phyloP scores from a whole-genome alignment of 2,797 vertebrate genomes.

The Hoplostethus atlanticus region DNA sequence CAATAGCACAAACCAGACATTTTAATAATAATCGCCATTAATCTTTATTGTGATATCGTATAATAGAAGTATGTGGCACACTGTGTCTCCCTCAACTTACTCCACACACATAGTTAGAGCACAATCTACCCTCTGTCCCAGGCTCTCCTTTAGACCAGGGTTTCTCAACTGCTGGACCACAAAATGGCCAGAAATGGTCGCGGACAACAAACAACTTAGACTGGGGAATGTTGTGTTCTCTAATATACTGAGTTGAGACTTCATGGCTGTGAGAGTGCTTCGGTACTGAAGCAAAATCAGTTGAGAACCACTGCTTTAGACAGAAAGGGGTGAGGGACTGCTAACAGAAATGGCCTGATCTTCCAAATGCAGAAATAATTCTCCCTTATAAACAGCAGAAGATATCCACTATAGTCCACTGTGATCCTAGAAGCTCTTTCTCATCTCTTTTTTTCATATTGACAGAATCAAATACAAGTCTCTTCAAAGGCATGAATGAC shows the following conservation, averaged over 20 bases:
- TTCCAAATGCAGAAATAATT: not conserved
- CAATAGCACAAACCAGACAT: slow-evolving; percentile 39
- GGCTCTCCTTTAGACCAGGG: not conserved
- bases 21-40: slow-evolving; percentile 5
- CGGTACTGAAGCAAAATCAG: slow-evolving; percentile 1
- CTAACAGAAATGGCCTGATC: slow-evolving; percentile 18
- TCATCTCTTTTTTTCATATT: not conserved
- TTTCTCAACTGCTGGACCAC: slow-evolving; percentile 1
- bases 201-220: not conserved
- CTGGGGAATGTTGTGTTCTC: too few species aligned
- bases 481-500: slow-evolving; percentile 92
- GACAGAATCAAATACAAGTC: slow-evolving; percentile 76
- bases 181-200: not conserved
- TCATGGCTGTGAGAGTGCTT: not conserved
- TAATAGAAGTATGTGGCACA: slow-evolving; percentile 30
- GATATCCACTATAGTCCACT: slow-evolving; percentile 14
- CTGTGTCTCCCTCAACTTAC: slow-evolving; percentile 1
- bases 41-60: slow-evolving; percentile 64
- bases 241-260: slow-evolving; percentile 6
- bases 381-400: slow-evolving; percentile 8
- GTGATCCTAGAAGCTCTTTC: slow-evolving; percentile 9
- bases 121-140: not conserved
- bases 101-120: not conserved
- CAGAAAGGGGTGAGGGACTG: slow-evolving; percentile 2
- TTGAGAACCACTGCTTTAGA: slow-evolving; percentile 1